phyloP scores from a whole-genome alignment of 2,113 vertebrate genomes.

The Ochotona curzoniae region DNA sequence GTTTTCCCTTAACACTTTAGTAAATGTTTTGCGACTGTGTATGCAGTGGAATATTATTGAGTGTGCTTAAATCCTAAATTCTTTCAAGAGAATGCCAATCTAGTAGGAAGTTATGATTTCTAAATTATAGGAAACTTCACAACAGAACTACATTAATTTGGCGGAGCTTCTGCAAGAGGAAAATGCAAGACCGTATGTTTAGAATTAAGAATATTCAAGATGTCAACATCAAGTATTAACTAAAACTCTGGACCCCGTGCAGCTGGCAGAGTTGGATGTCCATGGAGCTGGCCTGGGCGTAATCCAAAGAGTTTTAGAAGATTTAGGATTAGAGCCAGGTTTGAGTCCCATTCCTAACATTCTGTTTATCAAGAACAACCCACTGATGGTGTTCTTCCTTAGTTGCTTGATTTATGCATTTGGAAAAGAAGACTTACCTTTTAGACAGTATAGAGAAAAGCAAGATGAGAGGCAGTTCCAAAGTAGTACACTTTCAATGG shows the following conservation, averaged over 20 bases:
- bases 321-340: background rate
- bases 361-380: background rate
- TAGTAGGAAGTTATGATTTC: no score
- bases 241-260: background rate
- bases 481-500: background rate
- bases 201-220: constrained; percentile 43
- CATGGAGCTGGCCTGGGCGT: background rate
- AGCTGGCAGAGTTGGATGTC: background rate
- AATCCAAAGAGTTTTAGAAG: background rate
- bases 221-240: background rate
- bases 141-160: constrained; percentile 4
- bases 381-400: background rate
- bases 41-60: constrained; percentile 30
- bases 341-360: background rate
- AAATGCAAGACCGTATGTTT: background rate
- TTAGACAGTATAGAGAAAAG: background rate
- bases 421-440: background rate
- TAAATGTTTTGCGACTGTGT: constrained; percentile 30
- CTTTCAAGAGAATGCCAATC: constrained; percentile 32
- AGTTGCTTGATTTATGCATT: background rate
- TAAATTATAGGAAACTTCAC: constrained; percentile 10
- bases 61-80: constrained; percentile 5
- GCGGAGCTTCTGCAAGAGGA: background rate
- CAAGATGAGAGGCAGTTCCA: background rate
- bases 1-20: background rate